These are phyloP conservation scores for Gambelia wislizenii DNA, from an alignment of 2,797 vertebrate species.

Conservation along the genomic window DNA sequence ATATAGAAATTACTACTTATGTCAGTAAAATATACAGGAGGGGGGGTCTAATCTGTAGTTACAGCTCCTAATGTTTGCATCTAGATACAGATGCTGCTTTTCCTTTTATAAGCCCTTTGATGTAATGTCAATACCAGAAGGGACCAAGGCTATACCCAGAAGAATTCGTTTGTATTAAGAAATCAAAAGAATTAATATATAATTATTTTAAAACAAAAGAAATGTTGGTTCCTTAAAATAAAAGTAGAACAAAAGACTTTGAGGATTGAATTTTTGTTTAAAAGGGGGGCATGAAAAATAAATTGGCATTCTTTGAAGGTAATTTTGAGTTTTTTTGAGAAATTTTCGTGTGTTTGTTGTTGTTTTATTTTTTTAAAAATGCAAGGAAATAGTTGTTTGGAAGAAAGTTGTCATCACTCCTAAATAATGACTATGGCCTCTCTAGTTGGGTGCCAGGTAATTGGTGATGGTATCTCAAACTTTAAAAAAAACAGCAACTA, in stretches of 20 bases:
- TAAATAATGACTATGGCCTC: too few species aligned
- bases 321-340: neutral
- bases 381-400: neutral
- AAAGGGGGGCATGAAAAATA: neutral
- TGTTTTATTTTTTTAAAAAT: neutral
- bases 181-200: neutral
- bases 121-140: neutral
- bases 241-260: neutral
- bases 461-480: neutral
- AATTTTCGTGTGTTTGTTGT: neutral
- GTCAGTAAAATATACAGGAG: neutral
- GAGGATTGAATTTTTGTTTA: too few species aligned
- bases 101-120: rapidly evolving
- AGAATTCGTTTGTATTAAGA: neutral
- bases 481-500: too few species aligned
- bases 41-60: neutral
- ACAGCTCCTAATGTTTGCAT: neutral
- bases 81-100: neutral
- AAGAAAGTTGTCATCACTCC: neutral
- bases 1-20: neutral
- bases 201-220: neutral
- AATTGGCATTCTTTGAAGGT: neutral
- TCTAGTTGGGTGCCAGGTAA: neutral
- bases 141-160: neutral
- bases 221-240: conserved; percentile 14